Evolutionary conservation across 2,113 vertebrate species (phyloP), one percentile per base, ranked within the genome.

Genomic region (Spheniscus mendiculus): DNA sequence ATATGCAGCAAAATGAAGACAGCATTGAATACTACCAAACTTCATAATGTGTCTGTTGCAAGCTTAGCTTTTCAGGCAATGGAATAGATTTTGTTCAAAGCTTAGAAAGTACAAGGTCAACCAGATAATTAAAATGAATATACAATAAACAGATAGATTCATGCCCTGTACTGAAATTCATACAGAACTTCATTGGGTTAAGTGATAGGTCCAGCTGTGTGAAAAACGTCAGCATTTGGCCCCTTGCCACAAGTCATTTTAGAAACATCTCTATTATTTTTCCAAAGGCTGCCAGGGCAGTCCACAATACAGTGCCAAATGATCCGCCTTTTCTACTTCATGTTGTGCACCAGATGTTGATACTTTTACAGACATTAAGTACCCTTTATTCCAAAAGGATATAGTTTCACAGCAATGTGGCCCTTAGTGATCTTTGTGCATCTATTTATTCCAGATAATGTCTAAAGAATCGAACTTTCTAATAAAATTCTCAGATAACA

Each of bases 81-180:
- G 40, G 2, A 91, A 93, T 16, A 88, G 70, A 76, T 91, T 97
- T 97, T 83, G 80, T 95, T 96, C 78, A 93, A 93, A 85, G 52
- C 66, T 93, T 53, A 80, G 53, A 85, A 94, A 73, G 30, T 77
- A 88, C 78, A 93, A 95, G 87, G 79, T 92, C 85, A 93, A 87
- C 34, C 30, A 86, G 70, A 77, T 94, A 93, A 92, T 95, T 91
- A 95, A 96, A 96, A 91, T 70, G 29, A 85, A 74, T 76, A 62
- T 58, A 83, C 20, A 78, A 80, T 78, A 96, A 86, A 97, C 55
- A 80, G 29, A 74, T 45, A 94, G 62, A 87, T 84, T 90, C 71
- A 47, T 80, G 59, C 18, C 45, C 38, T 4, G 0, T 38, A 45
- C 71, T 62, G 66, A 94, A 93, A 90, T 88, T 88, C 66, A 83